Percentiles rank a stretch among this genome's conserved stretches.
phyloP scores from a whole-genome alignment of 1,140 invertebrate genomes.

The Lucilia cuprina region DNA sequence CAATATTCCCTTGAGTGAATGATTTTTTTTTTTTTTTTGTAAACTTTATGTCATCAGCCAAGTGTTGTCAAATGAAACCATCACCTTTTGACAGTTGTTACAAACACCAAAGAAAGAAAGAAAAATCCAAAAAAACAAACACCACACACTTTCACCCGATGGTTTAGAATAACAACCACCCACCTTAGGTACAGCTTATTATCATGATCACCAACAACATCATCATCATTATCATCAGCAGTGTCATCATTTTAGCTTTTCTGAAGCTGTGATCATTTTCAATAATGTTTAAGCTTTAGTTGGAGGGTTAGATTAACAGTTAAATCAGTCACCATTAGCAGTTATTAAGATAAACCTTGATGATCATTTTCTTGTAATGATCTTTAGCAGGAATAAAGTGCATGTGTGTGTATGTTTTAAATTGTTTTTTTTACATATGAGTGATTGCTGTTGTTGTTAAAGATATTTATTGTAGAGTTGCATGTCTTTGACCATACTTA shows the following conservation, averaged over 20 bases:
- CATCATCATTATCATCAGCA: neutral
- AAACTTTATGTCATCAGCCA: neutral
- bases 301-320: neutral
- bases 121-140: neutral
- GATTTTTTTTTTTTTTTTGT: too few species aligned
- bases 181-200: neutral
- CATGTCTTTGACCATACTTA: too few species aligned
- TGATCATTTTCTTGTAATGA: too few species aligned
- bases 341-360: too few species aligned
- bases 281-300: too few species aligned
- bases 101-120: too few species aligned
- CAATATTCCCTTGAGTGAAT: neutral
- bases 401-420: neutral
- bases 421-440: neutral
- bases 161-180: neutral
- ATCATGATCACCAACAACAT: neutral
- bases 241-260: constrained; percentile 5
- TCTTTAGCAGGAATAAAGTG: too few species aligned
- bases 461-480: neutral
- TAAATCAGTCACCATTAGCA: neutral
- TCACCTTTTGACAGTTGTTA: neutral
- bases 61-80: constrained; percentile 6
- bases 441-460: neutral
- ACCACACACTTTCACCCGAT: constrained; percentile 25
- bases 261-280: neutral